Evolutionary conservation across 2,113 vertebrate species (phyloP).

Genomic region (Cebus imitator): DNA sequence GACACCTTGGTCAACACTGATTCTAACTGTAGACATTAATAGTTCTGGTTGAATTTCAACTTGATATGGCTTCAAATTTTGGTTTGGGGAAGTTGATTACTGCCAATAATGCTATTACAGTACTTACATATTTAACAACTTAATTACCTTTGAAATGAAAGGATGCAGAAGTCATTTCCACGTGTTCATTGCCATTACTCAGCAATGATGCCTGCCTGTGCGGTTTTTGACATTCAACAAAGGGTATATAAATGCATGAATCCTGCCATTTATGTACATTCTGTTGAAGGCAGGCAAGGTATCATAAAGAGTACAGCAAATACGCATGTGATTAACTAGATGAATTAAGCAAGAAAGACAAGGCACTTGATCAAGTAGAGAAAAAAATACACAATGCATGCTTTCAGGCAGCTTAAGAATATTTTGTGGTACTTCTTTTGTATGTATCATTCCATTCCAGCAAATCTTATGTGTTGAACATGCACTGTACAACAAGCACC

Average conservation of each 20-base stretch:
- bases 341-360: neutral
- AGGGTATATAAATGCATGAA: neutral
- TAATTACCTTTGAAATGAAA: neutral
- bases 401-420: neutral
- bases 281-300: neutral
- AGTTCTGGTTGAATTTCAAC: neutral
- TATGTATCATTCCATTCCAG: neutral
- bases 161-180: neutral
- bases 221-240: neutral
- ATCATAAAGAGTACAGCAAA: neutral
- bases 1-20: neutral
- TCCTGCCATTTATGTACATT: neutral
- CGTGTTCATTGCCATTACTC: neutral
- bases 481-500: neutral
- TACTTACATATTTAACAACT: neutral
- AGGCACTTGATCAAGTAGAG: neutral
- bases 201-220: neutral
- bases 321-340: neutral
- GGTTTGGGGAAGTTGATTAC: neutral
- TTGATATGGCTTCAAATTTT: conserved; percentile 1
- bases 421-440: neutral
- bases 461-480: neutral
- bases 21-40: neutral
- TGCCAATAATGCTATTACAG: neutral
- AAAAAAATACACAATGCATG: neutral